These are phyloP conservation scores for Anticlea derivata DNA, from an alignment of 2,888 invertebrate species.

Conservation along the genomic window DNA sequence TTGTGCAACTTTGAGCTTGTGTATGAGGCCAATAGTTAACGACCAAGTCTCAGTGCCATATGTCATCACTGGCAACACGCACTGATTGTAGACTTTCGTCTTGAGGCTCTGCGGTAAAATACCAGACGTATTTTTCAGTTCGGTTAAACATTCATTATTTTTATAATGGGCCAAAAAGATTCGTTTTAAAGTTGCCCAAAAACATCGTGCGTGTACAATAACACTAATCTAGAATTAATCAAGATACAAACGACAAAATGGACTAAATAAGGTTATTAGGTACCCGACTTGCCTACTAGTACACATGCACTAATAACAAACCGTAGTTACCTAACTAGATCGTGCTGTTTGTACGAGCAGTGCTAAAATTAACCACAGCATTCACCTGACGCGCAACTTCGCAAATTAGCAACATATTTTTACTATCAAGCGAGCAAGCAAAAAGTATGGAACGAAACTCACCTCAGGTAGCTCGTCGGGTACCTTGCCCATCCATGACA, in stretches of 20 bases:
- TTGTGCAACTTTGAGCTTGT: too few species aligned
- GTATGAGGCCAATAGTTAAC: too few species aligned
- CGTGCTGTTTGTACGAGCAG: conserved; percentile 11
- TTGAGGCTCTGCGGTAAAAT: too few species aligned
- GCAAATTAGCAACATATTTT: conserved; percentile 21
- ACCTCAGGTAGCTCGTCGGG: conserved; percentile 98
- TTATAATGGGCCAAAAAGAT: too few species aligned
- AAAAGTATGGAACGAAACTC: conserved; percentile 52
- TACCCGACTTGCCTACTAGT: background rate
- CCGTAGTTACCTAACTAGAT: conserved; percentile 30
- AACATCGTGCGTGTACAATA: too few species aligned
- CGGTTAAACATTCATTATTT: too few species aligned
- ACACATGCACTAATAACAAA: conserved; percentile 3
- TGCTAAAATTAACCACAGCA: conserved; percentile 32
- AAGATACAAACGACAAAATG: background rate
- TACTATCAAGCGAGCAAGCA: background rate
- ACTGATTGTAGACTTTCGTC: too few species aligned
- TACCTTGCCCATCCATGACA: conserved; percentile 99
- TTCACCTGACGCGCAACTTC: conserved; percentile 15
- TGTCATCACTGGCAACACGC: too few species aligned
- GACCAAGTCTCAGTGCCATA: too few species aligned
- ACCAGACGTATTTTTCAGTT: too few species aligned
- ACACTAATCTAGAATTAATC: too few species aligned
- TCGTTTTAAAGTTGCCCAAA: too few species aligned
- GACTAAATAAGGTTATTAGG: background rate